These are phyloP conservation scores for Percopsis omiscomaycus DNA, from an alignment of 2,797 vertebrate genomes.

Conservation along the genomic window DNA sequence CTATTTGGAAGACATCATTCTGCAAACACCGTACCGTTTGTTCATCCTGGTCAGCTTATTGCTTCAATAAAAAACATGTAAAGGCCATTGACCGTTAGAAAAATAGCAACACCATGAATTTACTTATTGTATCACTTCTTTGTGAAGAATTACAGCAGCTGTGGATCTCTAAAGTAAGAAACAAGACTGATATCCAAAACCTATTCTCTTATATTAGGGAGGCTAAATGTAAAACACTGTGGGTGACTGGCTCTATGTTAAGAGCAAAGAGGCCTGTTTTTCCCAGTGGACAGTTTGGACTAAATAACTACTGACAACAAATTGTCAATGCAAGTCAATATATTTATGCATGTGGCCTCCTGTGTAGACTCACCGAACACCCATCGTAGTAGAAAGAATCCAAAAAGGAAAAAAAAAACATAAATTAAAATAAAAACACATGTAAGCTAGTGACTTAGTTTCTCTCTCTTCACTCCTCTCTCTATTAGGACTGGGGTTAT, in stretches of 20 bases:
- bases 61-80: constrained; percentile 25
- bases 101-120: constrained; percentile 30
- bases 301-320: constrained; percentile 4
- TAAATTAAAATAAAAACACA: constrained; percentile 2
- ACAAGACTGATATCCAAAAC: neutral
- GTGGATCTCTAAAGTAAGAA: constrained; percentile 19
- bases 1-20: constrained; percentile 31
- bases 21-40: constrained; percentile 19
- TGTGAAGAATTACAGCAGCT: constrained; percentile 32
- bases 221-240: neutral
- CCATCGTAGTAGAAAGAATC: constrained; percentile 2
- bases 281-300: constrained; percentile 4
- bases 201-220: constrained; percentile 13
- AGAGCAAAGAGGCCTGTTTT: constrained; percentile 2
- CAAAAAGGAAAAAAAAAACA: too few species aligned
- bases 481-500: constrained; percentile 61
- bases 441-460: constrained; percentile 13
- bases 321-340: constrained; percentile 10
- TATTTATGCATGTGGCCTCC: constrained; percentile 4
- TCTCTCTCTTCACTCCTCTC: constrained; percentile 12
- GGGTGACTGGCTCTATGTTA: neutral
- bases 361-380: constrained; percentile 4
- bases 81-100: constrained; percentile 28
- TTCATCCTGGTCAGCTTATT: constrained; percentile 29
- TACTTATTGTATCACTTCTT: constrained; percentile 13